phyloP scores from a whole-genome alignment of 2,888 invertebrate genomes.

The Stramonita haemastoma region DNA sequence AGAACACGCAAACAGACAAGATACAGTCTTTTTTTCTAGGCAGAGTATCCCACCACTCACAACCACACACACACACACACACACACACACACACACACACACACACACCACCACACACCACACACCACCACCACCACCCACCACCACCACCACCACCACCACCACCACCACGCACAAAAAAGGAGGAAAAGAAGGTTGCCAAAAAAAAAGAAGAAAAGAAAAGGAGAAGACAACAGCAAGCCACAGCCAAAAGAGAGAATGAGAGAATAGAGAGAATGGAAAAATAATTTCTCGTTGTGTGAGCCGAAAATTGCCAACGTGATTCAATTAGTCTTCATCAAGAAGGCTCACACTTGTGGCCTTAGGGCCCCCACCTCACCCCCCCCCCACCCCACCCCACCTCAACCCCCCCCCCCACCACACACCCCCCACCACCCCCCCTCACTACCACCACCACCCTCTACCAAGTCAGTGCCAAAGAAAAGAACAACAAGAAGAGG shows the following conservation, averaged over 20 bases:
- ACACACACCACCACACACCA: not conserved
- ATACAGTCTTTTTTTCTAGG: no score
- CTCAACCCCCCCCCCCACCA: no score
- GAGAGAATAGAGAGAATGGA: conserved; percentile 22
- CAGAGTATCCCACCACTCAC: not conserved
- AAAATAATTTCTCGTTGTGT: conserved; percentile 40
- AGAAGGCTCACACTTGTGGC: not conserved
- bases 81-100: not conserved
- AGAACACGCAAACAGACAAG: not conserved
- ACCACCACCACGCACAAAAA: not conserved
- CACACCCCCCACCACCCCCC: no score
- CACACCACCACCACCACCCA: not conserved
- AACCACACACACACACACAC: not conserved
- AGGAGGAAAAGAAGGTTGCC: not conserved
- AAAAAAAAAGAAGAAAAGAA: not conserved
- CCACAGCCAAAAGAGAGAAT: not conserved
- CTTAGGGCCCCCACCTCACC: no score
- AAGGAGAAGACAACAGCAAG: no score
- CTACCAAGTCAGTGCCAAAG: not conserved
- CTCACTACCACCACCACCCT: no score
- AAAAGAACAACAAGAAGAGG: not conserved
- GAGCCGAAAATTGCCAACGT: conserved; percentile 37
- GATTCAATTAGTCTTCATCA: conserved; percentile 43
- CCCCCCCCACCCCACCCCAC: no score
- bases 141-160: not conserved